Conservation (phyloP, 2,113 vertebrate species). For the Poecile atricapillus region DNA sequence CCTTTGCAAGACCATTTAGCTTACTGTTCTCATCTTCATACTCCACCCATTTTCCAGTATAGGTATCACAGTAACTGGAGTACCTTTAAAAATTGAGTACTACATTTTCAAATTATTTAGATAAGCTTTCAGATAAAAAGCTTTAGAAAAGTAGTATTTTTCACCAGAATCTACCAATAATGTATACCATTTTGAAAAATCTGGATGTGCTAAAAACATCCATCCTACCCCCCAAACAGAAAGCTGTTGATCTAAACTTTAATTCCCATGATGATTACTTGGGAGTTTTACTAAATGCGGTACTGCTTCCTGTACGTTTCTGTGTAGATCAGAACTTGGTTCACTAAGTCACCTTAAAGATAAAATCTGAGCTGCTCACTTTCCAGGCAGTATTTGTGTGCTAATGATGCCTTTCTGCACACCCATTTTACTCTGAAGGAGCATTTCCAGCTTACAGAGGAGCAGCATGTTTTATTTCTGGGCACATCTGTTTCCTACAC, state of each 20-base stretch:
- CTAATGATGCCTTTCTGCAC: background rate
- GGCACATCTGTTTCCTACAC: constrained; percentile 25
- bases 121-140: background rate
- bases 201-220: background rate
- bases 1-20: background rate
- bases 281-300: background rate
- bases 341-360: constrained; percentile 18
- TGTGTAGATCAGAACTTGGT: background rate
- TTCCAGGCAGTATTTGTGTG: background rate
- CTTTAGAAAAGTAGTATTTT: background rate
- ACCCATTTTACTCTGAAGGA: background rate
- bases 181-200: background rate
- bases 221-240: background rate
- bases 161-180: background rate
- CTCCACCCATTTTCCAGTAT: background rate
- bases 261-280: background rate
- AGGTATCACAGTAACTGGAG: background rate
- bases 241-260: background rate
- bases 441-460: background rate
- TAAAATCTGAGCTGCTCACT: constrained; percentile 1
- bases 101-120: background rate
- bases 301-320: background rate
- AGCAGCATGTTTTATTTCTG: constrained; percentile 9
- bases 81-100: background rate
- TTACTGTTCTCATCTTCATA: background rate